Evolutionary conservation across 1,140 invertebrate species (phyloP), one percentile per base, ranked within the genome.

Genomic region (Contarinia nasturtii): DNA sequence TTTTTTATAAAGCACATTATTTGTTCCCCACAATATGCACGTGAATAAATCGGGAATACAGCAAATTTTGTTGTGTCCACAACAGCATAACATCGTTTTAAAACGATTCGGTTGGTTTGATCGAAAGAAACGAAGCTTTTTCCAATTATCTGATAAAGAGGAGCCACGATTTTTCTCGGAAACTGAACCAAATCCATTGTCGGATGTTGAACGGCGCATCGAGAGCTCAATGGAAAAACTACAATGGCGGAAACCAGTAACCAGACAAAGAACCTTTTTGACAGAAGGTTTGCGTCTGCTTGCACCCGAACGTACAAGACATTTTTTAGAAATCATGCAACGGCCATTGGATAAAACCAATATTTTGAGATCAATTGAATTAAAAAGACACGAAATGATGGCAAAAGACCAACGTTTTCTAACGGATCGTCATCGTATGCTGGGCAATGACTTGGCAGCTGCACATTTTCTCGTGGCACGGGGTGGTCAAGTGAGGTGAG

Each of bases 371-470:
- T 58, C 55, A 10, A 50, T 58, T 1, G 43, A 50, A 1, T 54
- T 56, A 7, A 57, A 61, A n/a, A 57, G 65, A 48, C 50, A 57
- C 46, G 46, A 57, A 2, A 50, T 55, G 5, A 57, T 64, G 46
- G 65, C 60, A 15, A 49, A 54, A 19, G 36, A 60, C 47, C 70
- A 76, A 52, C 55, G 56, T 42, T 71, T 63, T 52, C 58, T 69
- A 17, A 58, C 65, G 8, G 57, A 71, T 19, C 55, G 70, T 5
- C 58, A 72, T 52, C 49, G 67, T 52, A 63, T 58, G 43, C 51
- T 78, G 3, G 85, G 86, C 0, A 63, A 68, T 48, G 76, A 90
- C 57, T 58, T 90, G 50, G 80, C 82, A 17, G 70, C 75, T 2
- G 79, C 82, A 14, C 77, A 83, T 64, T 87, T 86, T 55, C 52